Evolutionary conservation across 2,797 vertebrate species (phyloP).

Genomic region (Phataginus tetradactyla): DNA sequence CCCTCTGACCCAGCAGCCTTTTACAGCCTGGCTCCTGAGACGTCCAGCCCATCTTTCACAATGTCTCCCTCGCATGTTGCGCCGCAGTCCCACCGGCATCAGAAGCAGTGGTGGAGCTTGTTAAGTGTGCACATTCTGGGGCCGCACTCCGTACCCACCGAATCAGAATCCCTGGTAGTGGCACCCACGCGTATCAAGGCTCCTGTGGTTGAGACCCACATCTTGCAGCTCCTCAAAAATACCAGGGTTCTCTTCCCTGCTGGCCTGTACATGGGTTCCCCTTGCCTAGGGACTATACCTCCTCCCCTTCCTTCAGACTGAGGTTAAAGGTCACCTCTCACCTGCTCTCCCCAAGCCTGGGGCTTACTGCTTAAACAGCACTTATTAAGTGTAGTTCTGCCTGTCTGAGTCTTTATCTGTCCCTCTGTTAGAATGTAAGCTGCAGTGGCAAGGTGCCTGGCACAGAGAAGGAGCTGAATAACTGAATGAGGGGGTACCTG

Average conservation of each 20-base stretch:
- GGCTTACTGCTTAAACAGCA: not conserved
- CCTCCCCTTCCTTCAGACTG: not conserved
- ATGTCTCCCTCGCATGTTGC: not conserved
- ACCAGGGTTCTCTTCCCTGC: not conserved
- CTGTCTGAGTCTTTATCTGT: not conserved
- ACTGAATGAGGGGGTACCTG: not conserved
- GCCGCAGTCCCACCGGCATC: not conserved
- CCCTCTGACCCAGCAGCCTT: not conserved
- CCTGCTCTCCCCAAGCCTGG: not conserved
- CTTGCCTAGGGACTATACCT: not conserved
- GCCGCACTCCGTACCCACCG: not conserved
- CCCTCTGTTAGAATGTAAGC: not conserved
- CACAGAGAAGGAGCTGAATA: not conserved
- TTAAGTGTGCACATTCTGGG: not conserved
- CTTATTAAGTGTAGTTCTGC: not conserved
- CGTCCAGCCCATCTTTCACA: not conserved
- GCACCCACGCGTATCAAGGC: not conserved
- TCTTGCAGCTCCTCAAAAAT: not conserved
- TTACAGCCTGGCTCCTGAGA: not conserved
- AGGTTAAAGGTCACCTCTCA: not conserved
- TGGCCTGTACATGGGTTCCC: not conserved
- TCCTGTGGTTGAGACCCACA: not conserved
- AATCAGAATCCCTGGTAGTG: not conserved
- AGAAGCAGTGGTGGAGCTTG: not conserved
- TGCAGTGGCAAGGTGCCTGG: not conserved